Base-by-base conservation (phyloP, 64 coral and sea anemone genomes). In the Anthopleura sola region DNA sequence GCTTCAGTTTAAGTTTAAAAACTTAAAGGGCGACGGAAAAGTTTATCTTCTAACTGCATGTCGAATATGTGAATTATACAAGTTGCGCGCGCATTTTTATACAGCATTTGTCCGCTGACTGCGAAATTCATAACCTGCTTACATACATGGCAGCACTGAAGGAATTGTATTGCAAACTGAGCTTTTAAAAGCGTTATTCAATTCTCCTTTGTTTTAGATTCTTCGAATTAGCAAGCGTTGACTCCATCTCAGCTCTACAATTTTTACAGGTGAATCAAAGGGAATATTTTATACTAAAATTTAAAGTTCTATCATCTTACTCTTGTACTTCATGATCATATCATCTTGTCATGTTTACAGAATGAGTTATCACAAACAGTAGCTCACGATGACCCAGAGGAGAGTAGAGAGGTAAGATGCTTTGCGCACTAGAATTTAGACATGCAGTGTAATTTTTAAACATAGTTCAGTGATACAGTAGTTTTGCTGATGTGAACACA, bases 321-420 rank as follows among this genome's bases (percentile, higher is more conserved):
- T 71, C 0, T 47, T 79, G 10, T 79, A 13, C 39, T 44, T 23
- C 6, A 24, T 23, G 55, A 14, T 50, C 24, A 50, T 47, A 34
- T 31, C 24, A n/a, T 83, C 14, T 23, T 54, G n/a, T 75, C 14
- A 6, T 55, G 14, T 13, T 39, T 34, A 60, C 4, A 91, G 89
- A 86, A 91, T 19, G 89, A 91, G 26, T 50, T 91, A 37, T 91
- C 89, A 11, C 29, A 66, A 5, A 91, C 89, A 82, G 89, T 91
- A 6, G 84, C 37, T 20, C 89, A 91, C 47, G 89, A 91, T 53
- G 84, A 91, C 60, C 51, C 60, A 24, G 89, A 91, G 0, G 89
- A 91, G 68, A 86, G 83, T 32, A 21, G 78, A 71, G 89, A 91
- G 89, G 89, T 91, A 80, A 69, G 31, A 13, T 19, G 15, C 21